Conservation (phyloP, 2,888 invertebrate species). For the Drosophila villosipedis region DNA sequence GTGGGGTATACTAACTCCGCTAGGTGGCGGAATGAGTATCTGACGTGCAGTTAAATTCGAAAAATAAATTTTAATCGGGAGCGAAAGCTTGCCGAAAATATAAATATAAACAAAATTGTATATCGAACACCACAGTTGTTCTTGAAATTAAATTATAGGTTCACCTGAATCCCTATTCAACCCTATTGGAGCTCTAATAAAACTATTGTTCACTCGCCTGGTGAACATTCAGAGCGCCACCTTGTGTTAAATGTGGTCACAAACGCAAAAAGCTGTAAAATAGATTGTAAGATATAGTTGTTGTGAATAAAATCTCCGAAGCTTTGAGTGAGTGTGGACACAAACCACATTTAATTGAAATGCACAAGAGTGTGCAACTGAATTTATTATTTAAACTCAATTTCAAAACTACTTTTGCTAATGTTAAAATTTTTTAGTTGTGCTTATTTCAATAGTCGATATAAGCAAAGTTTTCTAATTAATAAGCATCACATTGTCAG, state of each 20-base stretch:
- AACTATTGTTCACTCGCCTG: background rate
- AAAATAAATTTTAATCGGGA: background rate
- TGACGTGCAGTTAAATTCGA: background rate
- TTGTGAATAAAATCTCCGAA: background rate
- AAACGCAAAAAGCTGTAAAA: background rate
- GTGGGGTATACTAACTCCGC: background rate
- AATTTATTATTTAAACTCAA: background rate
- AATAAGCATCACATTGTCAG: background rate
- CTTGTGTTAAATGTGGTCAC: background rate
- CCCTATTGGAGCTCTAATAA: background rate
- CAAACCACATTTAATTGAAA: background rate
- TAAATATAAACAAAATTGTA: background rate
- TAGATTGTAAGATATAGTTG: background rate
- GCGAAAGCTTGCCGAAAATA: background rate
- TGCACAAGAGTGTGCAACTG: constrained; percentile 2
- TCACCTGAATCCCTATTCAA: background rate
- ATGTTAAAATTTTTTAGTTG: background rate
- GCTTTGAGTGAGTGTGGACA: background rate
- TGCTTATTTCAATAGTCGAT: too few species aligned
- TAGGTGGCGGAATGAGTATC: background rate
- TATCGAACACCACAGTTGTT: background rate
- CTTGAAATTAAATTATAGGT: background rate
- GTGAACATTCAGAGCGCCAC: background rate
- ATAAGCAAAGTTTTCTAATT: background rate
- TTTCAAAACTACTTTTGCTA: background rate